Percentiles rank a stretch among this genome's conserved stretches.
phyloP scores from a whole-genome alignment of 2,888 invertebrate genomes.

The Odontothrips loti region DNA sequence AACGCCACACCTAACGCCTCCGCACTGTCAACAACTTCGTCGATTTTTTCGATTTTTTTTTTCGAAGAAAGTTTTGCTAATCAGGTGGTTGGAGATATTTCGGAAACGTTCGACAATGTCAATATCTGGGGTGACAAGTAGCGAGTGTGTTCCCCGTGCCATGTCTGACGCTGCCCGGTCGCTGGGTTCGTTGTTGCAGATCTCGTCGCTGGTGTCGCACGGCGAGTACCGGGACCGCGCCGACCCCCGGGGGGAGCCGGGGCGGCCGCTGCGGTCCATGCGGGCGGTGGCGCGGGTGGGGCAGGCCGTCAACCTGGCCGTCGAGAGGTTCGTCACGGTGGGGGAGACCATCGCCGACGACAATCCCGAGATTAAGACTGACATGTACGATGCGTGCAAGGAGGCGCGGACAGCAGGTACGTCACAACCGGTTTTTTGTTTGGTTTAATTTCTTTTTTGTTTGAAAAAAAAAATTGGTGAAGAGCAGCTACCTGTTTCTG shows the following conservation, averaged over 20 bases:
- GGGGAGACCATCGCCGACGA: constrained; percentile 98
- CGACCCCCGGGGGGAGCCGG: constrained; percentile 74
- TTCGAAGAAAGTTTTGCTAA: too few relatives aligned
- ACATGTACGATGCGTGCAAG: constrained; percentile 96
- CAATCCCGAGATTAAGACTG: constrained; percentile 92
- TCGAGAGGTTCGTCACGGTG: constrained; percentile 95
- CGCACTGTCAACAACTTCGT: too few relatives aligned
- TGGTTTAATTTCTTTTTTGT: not conserved
- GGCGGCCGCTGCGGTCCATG: constrained; percentile 61
- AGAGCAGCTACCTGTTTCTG: too few relatives aligned
- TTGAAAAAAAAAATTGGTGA: too few relatives aligned
- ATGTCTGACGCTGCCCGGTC: too few relatives aligned
- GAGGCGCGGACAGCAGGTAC: constrained; percentile 93
- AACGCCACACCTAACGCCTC: too few relatives aligned
- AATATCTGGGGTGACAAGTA: too few relatives aligned
- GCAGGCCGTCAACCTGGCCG: constrained; percentile 92
- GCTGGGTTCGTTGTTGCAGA: constrained; percentile 54
- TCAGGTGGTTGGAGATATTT: too few relatives aligned
- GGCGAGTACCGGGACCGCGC: constrained; percentile 60
- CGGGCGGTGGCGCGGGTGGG: constrained; percentile 86
- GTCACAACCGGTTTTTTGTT: constrained; percentile 37
- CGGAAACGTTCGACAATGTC: too few relatives aligned
- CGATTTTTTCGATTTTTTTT: too few relatives aligned
- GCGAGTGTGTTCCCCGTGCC: too few relatives aligned
- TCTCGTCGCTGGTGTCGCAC: constrained; percentile 86